Base-by-base conservation (phyloP, 2,888 invertebrate species). In the Conistra vaccinii region DNA sequence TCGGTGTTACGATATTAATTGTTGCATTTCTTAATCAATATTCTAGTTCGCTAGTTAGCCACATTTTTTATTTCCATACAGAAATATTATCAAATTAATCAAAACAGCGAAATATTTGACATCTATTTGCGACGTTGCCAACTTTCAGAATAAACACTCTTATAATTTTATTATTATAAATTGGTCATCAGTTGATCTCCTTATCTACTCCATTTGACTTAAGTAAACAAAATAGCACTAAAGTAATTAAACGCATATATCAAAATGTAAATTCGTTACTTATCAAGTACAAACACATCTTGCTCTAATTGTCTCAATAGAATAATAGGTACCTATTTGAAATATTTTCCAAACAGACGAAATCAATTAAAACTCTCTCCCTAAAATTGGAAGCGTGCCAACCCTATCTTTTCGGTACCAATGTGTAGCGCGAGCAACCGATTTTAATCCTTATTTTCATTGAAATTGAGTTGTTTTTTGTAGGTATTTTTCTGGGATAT, bases 351-450 rank as follows among this genome's bases (percentile, higher is more conserved):
- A 80, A 89, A 83, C 87, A 81, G 85, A 72, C 81, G 73, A 85
- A 89, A 90, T 90, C 90, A 90, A 90, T 90, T 90, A 88, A 88
- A 89, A 86, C 82, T 83, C 80, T 17, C 73, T 73, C 84, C 80
- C 80, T 77, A 79, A 78, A 78, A 71, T 84, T 88, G 88, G 88
- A 81, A 39, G 32, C 57, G 57, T 62, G 86, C 88, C 87, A 88
- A 83, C 83, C 86, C 83, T 86, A 82, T 68, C 77, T 45, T 63
- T 78, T 75, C 32, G 20, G 26, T 45, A 45, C 23, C 63, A 26
- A 55, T 45, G 45, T 63, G 32, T 63, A 71, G 48, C 29, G 7
- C 20, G 35, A 68, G 7, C 23, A 72, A 45, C 3, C 71, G 12
- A 87, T 65, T 67, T 76, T 70, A 63, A 71, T 66, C 65, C 63